These are phyloP conservation scores for Scortum barcoo DNA, from an alignment of 2,113 vertebrate genomes.

Conservation along the genomic window DNA sequence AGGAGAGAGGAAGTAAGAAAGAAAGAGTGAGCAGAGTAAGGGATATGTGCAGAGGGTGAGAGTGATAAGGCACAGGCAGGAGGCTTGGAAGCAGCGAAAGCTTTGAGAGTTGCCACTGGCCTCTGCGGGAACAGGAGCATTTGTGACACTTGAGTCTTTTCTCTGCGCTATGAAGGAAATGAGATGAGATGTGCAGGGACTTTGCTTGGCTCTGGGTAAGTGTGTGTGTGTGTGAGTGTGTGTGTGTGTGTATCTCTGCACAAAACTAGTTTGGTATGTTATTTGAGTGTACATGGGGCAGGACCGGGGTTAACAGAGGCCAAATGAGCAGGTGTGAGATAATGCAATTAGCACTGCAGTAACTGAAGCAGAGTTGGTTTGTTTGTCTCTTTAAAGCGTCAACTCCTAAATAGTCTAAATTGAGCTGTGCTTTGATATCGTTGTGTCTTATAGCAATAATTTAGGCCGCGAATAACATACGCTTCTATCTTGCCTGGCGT, in stretches of 20 bases:
- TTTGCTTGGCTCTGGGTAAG: constrained; percentile 83
- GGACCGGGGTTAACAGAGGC: constrained; percentile 30
- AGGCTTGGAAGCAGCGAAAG: constrained; percentile 77
- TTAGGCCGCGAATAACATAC: background rate
- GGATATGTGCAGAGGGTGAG: constrained; percentile 75
- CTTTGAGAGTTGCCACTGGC: constrained; percentile 87
- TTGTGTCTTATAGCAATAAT: background rate
- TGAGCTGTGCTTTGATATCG: background rate
- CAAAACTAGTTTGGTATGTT: constrained; percentile 28
- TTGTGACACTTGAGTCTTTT: constrained; percentile 87
- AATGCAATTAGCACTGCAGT: background rate
- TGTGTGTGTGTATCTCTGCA: constrained; percentile 26
- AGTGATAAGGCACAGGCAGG: constrained; percentile 75
- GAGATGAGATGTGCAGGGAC: constrained; percentile 83
- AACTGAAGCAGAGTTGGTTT: constrained; percentile 7
- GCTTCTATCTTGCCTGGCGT: background rate
- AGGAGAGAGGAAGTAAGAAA: constrained; percentile 64
- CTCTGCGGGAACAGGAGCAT: constrained; percentile 89
- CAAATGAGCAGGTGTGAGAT: background rate
- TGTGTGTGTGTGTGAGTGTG: constrained; percentile 58
- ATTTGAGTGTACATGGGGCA: constrained; percentile 24
- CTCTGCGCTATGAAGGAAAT: constrained; percentile 85
- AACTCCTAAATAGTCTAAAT: background rate
- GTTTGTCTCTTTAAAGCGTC: constrained; percentile 8
- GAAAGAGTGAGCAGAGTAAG: constrained; percentile 74